phyloP scores from a whole-genome alignment of 1,140 invertebrate genomes.

The Tenebrio molitor region DNA sequence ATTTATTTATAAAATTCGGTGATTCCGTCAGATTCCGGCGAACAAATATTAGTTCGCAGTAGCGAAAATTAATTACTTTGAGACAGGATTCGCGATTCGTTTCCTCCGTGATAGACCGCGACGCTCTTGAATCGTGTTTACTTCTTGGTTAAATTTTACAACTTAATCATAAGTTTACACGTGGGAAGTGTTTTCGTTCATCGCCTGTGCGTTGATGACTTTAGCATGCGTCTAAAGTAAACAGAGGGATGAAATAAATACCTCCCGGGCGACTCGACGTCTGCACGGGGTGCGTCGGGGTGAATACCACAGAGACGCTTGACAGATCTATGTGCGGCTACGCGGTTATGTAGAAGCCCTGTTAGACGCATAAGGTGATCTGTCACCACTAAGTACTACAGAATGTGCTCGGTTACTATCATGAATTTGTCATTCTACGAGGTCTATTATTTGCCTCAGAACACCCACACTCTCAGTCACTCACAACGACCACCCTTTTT shows the following conservation, averaged over 20 bases:
- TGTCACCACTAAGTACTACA: constrained; percentile 58
- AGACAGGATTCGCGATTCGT: constrained; percentile 17
- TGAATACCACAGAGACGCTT: constrained; percentile 47
- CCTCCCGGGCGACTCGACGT: constrained; percentile 37
- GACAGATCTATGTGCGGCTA: constrained; percentile 57
- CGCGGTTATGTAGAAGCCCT: constrained; percentile 53
- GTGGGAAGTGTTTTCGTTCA: constrained; percentile 46
- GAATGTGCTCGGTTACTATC: constrained; percentile 53
- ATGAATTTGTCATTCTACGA: constrained; percentile 58
- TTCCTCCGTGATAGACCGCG: not conserved
- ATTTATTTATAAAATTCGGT: constrained; percentile 32
- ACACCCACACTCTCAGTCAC: no score
- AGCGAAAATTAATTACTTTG: constrained; percentile 38
- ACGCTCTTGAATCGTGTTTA: constrained; percentile 29
- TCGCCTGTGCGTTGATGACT: constrained; percentile 45
- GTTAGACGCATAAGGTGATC: constrained; percentile 55
- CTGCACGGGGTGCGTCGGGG: constrained; percentile 25
- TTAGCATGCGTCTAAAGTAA: constrained; percentile 53
- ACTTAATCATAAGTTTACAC: constrained; percentile 51
- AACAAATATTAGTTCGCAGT: constrained; percentile 24
- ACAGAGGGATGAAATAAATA: constrained; percentile 54
- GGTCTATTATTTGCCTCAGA: constrained; percentile 1
- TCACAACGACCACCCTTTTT: no score
- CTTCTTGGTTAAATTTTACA: constrained; percentile 38
- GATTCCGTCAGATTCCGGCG: constrained; percentile 2